These are phyloP conservation scores for Urosaurus nigricauda DNA, from an alignment of 2,797 vertebrate species.

Conservation along the genomic window DNA sequence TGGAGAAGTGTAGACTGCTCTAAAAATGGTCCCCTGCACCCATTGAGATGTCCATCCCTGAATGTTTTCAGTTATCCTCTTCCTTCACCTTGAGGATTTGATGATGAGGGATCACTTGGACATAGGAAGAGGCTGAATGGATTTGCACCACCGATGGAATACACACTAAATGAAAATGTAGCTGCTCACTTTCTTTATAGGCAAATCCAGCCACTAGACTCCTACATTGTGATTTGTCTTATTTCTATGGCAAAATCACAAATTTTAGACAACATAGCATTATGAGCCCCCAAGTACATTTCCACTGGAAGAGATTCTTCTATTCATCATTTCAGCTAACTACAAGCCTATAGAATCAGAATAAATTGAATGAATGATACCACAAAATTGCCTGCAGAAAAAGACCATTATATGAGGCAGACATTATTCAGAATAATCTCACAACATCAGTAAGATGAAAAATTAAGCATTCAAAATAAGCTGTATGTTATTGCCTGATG, in stretches of 20 bases:
- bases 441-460: slow-evolving; percentile 30
- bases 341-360: background rate
- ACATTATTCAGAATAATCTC: slow-evolving; percentile 46
- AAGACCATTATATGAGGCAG: slow-evolving; percentile 24
- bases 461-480: slow-evolving; percentile 34
- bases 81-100: too few species aligned
- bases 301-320: background rate
- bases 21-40: too few species aligned
- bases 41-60: too few species aligned
- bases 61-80: too few species aligned
- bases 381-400: slow-evolving; percentile 13
- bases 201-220: background rate
- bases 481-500: slow-evolving; percentile 10
- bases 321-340: background rate
- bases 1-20: too few species aligned
- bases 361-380: slow-evolving; percentile 13
- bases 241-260: background rate
- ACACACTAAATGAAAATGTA: background rate
- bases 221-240: background rate
- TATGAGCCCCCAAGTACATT: background rate
- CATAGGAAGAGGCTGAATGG: background rate
- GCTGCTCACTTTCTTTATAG: background rate
- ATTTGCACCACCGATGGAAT: background rate
- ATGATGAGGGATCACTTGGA: background rate
- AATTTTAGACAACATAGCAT: background rate